Percentiles rank a stretch among this genome's conserved stretches.
Conservation (phyloP, 1,140 invertebrate genomes). For the Aphidius gifuensis region DNA sequence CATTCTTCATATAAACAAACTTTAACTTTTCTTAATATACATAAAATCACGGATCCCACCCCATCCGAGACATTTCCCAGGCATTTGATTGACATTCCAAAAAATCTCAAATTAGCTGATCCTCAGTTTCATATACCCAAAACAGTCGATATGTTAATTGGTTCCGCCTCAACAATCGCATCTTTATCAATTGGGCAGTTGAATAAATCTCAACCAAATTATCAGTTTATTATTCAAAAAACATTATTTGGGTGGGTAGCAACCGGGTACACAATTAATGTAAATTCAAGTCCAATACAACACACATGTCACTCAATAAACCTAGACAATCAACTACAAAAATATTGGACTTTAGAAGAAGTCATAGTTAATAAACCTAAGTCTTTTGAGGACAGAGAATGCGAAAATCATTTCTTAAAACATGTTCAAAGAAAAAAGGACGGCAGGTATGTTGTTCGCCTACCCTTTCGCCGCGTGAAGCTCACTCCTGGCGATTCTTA, state of each 20-base stretch:
- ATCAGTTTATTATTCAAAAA: constrained; percentile 13
- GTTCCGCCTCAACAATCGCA: constrained; percentile 1
- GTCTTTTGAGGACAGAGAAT: constrained; percentile 11
- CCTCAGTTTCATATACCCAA: constrained; percentile 7
- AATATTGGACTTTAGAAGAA: constrained; percentile 33
- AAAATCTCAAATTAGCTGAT: constrained; percentile 22
- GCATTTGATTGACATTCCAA: constrained; percentile 3
- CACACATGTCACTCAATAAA: not conserved
- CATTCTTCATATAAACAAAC: not conserved
- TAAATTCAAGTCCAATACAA: not conserved
- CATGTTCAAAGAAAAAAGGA: constrained; percentile 14
- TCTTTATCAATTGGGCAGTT: constrained; percentile 16
- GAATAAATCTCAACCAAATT: no score
- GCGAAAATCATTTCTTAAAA: constrained; percentile 30
- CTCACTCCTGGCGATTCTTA: constrained; percentile 21
- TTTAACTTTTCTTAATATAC: constrained; percentile 8
- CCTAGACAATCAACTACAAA: not conserved
- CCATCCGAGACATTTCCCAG: constrained; percentile 6
- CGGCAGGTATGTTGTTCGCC: constrained; percentile 29
- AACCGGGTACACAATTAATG: not conserved
- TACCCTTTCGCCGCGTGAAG: constrained; percentile 30
- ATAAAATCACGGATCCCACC: not conserved
- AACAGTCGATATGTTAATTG: constrained; percentile 16
- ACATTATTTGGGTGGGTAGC: constrained; percentile 17
- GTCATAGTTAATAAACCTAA: constrained; percentile 27